A percentile compares a stretch with the other conserved stretches of the same genome.
Evolutionary conservation across 2,113 vertebrate species (phyloP).

Genomic region (Mastomys natalensis): DNA sequence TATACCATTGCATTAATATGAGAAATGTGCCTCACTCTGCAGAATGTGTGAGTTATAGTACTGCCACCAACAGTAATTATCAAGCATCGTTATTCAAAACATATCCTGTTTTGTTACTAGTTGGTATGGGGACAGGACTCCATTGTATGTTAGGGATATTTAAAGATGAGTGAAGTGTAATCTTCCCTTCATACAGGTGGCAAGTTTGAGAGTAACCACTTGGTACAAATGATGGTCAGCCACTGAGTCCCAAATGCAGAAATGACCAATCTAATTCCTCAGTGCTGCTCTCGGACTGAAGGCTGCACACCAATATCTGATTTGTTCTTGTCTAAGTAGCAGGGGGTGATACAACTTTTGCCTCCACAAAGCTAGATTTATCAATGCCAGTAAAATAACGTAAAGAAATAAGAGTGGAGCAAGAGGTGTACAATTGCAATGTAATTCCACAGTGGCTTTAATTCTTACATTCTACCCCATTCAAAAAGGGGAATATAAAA

Average conservation of each 20-base stretch:
- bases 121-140: not conserved
- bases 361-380: conserved; percentile 27
- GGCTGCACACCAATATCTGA: not conserved
- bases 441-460: not conserved
- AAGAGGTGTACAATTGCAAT: not conserved
- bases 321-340: conserved; percentile 52
- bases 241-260: not conserved
- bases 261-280: conserved; percentile 38
- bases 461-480: not conserved
- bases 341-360: not conserved
- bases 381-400: conserved; percentile 2
- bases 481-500: not conserved
- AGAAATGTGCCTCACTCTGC: not conserved
- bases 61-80: not conserved
- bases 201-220: conserved; percentile 33
- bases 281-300: not conserved
- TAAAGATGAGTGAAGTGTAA: conserved; percentile 21
- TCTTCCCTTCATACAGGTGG: conserved; percentile 38
- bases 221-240: conserved; percentile 28
- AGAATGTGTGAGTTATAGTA: not conserved
- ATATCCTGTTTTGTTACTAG: not conserved
- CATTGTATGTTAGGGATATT: not conserved
- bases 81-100: not conserved
- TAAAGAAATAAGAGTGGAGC: not conserved
- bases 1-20: not conserved